A percentile compares a stretch with the other conserved stretches of the same genome.
Conservation (phyloP, 64 coral and sea anemone species). For the Pachyseris speciosa region DNA sequence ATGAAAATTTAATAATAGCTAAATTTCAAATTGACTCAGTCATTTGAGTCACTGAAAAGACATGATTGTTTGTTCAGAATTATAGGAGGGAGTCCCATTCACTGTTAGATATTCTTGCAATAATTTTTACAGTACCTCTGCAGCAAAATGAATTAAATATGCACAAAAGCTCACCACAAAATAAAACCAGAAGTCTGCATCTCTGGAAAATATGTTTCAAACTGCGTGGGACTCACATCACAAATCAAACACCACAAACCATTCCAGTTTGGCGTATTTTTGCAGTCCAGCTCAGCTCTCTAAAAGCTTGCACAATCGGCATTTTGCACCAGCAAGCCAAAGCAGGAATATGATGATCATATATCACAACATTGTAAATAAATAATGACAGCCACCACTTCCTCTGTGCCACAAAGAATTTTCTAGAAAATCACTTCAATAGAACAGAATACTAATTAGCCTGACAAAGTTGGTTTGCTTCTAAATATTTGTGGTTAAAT, state of each 20-base stretch:
- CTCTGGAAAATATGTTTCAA: no score
- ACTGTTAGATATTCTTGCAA: no score
- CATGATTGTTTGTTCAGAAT: no score
- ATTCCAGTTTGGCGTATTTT: neutral
- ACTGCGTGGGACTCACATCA: no score
- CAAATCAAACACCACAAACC: neutral
- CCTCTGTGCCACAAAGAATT: neutral
- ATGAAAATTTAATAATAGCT: no score
- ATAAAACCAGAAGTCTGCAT: neutral
- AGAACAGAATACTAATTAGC: neutral
- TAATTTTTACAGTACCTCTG: neutral
- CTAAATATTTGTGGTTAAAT: neutral
- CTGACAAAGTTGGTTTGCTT: neutral
- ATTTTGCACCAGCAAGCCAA: neutral
- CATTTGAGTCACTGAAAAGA: no score
- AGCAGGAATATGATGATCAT: neutral
- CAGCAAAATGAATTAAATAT: neutral
- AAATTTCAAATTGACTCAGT: no score
- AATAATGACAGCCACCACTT: neutral
- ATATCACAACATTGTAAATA: conserved; percentile 10
- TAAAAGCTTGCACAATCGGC: neutral
- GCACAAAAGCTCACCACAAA: neutral
- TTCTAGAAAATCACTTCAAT: conserved; percentile 1
- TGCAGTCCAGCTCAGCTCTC: neutral
- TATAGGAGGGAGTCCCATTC: no score